Percentiles rank a stretch among this genome's conserved stretches.
Evolutionary conservation across 2,888 invertebrate genomes (phyloP).

Genomic region (Cheilosia vulpina): DNA sequence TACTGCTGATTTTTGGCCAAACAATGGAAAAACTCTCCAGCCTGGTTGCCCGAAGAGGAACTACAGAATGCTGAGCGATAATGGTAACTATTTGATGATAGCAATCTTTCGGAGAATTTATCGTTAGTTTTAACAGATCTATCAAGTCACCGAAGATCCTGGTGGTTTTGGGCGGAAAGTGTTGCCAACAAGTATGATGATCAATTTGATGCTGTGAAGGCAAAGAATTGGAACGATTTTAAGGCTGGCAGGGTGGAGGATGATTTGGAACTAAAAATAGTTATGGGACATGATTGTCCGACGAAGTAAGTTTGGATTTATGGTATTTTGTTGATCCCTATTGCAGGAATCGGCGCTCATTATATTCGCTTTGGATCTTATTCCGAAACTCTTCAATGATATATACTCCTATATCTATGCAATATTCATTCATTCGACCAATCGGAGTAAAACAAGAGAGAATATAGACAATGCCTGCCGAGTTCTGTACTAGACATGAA

Average conservation of each 20-base stretch:
- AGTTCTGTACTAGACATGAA: too few species aligned
- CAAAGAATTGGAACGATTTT: conserved; percentile 85
- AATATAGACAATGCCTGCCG: too few species aligned
- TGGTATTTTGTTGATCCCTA: too few species aligned
- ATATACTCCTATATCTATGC: too few species aligned
- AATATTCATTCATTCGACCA: too few species aligned
- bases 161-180: conserved; percentile 87
- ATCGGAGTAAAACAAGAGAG: too few species aligned
- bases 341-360: too few species aligned
- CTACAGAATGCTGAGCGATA: conserved; percentile 81
- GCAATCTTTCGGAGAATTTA: neutral
- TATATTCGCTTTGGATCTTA: too few species aligned
- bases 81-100: conserved; percentile 76
- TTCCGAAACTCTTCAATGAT: too few species aligned
- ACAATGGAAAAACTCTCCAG: conserved; percentile 86
- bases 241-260: conserved; percentile 80
- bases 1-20: conserved; percentile 87
- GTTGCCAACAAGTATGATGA: conserved; percentile 80
- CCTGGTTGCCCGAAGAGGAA: conserved; percentile 85
- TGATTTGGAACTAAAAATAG: conserved; percentile 74
- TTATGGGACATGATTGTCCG: conserved; percentile 82
- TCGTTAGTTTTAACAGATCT: conserved; percentile 82
- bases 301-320: conserved; percentile 77
- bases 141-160: conserved; percentile 87
- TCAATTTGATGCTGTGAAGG: conserved; percentile 85